Evolutionary conservation across 2,888 invertebrate genomes (phyloP).

Genomic region (Tachina lurida): DNA sequence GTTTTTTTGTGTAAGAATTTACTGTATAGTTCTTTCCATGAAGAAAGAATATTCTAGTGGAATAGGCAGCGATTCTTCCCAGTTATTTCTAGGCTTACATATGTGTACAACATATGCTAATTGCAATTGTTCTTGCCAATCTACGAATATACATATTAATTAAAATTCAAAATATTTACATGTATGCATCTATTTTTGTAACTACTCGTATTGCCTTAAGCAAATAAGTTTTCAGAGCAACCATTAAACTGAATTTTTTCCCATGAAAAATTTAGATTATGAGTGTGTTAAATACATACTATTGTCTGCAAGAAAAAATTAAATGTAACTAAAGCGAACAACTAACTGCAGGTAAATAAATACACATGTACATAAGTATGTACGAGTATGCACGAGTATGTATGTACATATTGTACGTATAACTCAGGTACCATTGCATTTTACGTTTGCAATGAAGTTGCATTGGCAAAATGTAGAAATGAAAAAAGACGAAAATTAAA

Average conservation of each 20-base stretch:
- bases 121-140: not conserved
- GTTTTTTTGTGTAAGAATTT: too few species aligned
- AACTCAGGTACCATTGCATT: slow-evolving; percentile 33
- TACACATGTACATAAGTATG: not conserved
- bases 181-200: slow-evolving; percentile 14
- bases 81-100: too few species aligned
- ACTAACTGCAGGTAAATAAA: slow-evolving; percentile 5
- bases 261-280: slow-evolving; percentile 43
- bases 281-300: slow-evolving; percentile 55
- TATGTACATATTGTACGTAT: too few species aligned
- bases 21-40: too few species aligned
- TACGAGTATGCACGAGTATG: too few species aligned
- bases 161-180: slow-evolving; percentile 27
- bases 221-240: slow-evolving; percentile 32
- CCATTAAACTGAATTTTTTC: slow-evolving; percentile 45
- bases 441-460: slow-evolving; percentile 31
- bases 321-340: slow-evolving; percentile 1
- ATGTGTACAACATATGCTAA: too few species aligned
- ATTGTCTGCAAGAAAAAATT: slow-evolving; percentile 13
- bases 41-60: too few species aligned
- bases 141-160: slow-evolving; percentile 27
- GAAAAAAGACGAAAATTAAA: slow-evolving; percentile 2
- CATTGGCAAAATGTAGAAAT: slow-evolving; percentile 5
- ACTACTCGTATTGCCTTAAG: slow-evolving; percentile 13
- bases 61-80: too few species aligned